Percentiles rank a stretch among this genome's conserved stretches.
Conservation (phyloP, 2,113 vertebrate genomes). For the Sorex fumeus region DNA sequence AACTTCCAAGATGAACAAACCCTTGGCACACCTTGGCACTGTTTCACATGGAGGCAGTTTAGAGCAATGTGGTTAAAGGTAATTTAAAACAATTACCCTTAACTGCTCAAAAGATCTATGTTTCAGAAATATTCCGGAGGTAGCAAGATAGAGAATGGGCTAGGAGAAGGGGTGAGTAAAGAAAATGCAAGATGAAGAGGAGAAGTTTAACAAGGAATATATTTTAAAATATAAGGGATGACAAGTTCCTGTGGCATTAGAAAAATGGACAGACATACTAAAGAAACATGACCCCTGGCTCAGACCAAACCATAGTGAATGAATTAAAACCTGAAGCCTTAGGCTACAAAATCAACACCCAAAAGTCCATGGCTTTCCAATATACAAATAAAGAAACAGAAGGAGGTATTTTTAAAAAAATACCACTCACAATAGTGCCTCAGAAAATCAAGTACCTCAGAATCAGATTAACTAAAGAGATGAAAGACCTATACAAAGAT, state of each 20-base stretch:
- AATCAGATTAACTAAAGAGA: too few species aligned
- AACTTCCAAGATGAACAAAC: background rate
- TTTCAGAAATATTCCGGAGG: constrained; percentile 26
- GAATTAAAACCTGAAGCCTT: too few species aligned
- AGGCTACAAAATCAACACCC: too few species aligned
- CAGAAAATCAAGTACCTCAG: too few species aligned
- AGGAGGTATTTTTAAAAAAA: too few species aligned
- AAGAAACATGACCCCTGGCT: background rate
- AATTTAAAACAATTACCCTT: background rate
- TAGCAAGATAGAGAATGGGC: background rate
- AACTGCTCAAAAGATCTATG: background rate
- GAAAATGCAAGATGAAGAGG: background rate
- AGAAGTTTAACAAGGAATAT: background rate
- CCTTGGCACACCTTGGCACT: background rate
- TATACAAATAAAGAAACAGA: too few species aligned
- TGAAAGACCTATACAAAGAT: too few species aligned
- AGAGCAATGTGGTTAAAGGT: background rate
- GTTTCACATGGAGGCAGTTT: background rate
- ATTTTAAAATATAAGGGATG: constrained; percentile 11
- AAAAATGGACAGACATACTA: background rate
- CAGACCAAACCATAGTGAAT: background rate
- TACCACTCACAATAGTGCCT: too few species aligned
- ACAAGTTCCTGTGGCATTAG: background rate
- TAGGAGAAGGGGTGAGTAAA: background rate
- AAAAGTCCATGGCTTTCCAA: too few species aligned